phyloP scores from a whole-genome alignment of 2,797 vertebrate species.

The Thaleichthys pacificus region DNA sequence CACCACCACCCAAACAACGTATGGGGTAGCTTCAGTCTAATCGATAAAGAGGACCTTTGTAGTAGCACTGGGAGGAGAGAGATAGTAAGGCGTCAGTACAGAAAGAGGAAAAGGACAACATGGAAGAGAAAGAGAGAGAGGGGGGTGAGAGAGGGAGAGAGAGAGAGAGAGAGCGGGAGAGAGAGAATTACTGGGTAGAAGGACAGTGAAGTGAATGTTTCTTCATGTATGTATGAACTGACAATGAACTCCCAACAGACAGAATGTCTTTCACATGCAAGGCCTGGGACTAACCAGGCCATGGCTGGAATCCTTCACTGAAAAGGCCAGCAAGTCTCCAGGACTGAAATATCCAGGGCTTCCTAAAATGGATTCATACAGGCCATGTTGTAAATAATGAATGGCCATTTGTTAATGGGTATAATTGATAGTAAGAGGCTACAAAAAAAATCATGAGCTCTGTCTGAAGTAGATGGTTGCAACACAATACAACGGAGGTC shows the following conservation, averaged over 20 bases:
- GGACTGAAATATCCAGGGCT: no score
- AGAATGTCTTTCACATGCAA: background rate
- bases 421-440: background rate
- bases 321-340: no score
- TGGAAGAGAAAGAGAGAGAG: no score
- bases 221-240: background rate
- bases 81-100: background rate
- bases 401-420: constrained; percentile 10
- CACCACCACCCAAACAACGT: background rate
- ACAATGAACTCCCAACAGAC: constrained; percentile 19
- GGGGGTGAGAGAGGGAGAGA: background rate
- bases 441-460: background rate
- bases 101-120: background rate
- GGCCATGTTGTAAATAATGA: constrained; percentile 13
- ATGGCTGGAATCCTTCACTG: no score
- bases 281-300: no score
- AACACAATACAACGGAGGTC: background rate
- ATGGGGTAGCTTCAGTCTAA: constrained; percentile 4
- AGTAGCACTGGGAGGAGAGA: background rate
- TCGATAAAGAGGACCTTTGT: constrained; percentile 47
- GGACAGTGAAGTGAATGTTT: background rate
- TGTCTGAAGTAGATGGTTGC: background rate
- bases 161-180: background rate
- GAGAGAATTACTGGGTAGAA: background rate
- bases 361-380: constrained; percentile 1